Evolutionary conservation across 2,888 invertebrate genomes (phyloP), one percentile per base, ranked within the genome.

Genomic region (Thecocarcelia acutangulata): DNA sequence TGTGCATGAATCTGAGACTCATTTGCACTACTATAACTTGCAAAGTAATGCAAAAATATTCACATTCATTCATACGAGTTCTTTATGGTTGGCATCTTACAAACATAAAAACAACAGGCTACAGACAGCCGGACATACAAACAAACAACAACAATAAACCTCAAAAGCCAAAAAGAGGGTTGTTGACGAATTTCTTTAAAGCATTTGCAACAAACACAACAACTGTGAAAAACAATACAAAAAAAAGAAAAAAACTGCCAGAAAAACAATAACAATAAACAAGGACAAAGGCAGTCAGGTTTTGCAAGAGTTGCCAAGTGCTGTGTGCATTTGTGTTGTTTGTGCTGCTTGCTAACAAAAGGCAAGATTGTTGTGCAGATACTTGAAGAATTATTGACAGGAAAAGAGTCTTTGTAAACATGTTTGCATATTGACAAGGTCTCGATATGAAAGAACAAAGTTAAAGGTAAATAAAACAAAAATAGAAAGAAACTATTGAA

Each of bases 141-240:
- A 64, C 48, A 66, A 21, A 54, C 61, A 50, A 28, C 37, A 37
- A 33, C 33, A 33, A 33, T 33, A 66, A 72, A 66, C 50, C 72
- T 72, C 72, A 78, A 72, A 78, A 72, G 50, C 72, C 50, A 64
- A 48, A 64, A 64, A 72, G 56, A 59, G 78, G 78, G 78, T 78
- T 66, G 78, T 72, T 66, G 78, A 72, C 72, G 72, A 72, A 59
- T 78, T 72, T 78, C 37, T 64, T 58, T 37, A n/a, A 64, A 72
- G 59, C 50, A 66, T 50, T 77, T 33, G 56, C 50, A 54, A 69
- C 24, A 42, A 68, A 44, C 68, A 68, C 37, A 68, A 76, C 58
- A 77, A 52, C 37, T 69, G 40, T 54, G 28, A 46, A 72, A 37
- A 56, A 50, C 56, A 44, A 42, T 33, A 77, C 3, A 48, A 54